Percentiles rank a stretch among this genome's conserved stretches.
Conservation (phyloP, 2,888 invertebrate species). For the Podabrus alpinus region DNA sequence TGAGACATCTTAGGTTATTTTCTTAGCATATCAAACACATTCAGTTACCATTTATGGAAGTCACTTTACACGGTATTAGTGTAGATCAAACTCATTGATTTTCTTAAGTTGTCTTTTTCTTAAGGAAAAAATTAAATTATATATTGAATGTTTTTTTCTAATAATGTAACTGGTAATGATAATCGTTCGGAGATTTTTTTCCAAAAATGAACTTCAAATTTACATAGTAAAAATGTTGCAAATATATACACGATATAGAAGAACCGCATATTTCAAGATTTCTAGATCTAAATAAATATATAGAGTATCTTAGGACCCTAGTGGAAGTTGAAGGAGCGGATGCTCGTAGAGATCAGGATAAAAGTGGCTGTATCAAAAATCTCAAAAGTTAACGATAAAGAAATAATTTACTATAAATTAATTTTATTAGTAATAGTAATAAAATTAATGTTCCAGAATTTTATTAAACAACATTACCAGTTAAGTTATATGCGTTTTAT, state of each 20-base stretch:
- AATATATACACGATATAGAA: background rate
- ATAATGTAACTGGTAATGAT: background rate
- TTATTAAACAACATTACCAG: background rate
- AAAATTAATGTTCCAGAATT: background rate
- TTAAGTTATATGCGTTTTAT: background rate
- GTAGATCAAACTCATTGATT: constrained; percentile 2
- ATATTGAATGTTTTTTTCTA: background rate
- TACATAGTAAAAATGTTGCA: background rate
- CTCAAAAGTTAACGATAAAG: background rate
- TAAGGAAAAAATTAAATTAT: background rate
- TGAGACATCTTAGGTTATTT: constrained; percentile 11
- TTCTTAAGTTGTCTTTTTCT: background rate
- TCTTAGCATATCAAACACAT: constrained; percentile 2
- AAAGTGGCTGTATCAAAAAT: background rate
- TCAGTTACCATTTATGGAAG: constrained; percentile 11
- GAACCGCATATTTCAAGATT: no score
- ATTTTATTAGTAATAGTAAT: background rate
- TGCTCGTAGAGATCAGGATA: background rate
- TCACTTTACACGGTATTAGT: background rate
- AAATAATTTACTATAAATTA: background rate
- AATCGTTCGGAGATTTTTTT: background rate
- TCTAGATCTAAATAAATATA: no score
- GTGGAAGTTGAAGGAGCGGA: no score
- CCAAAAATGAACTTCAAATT: background rate
- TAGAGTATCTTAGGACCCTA: no score